Evolutionary conservation across 2,888 invertebrate genomes (phyloP), one percentile per base, ranked within the genome.

Genomic region (Cephonodes hylas): DNA sequence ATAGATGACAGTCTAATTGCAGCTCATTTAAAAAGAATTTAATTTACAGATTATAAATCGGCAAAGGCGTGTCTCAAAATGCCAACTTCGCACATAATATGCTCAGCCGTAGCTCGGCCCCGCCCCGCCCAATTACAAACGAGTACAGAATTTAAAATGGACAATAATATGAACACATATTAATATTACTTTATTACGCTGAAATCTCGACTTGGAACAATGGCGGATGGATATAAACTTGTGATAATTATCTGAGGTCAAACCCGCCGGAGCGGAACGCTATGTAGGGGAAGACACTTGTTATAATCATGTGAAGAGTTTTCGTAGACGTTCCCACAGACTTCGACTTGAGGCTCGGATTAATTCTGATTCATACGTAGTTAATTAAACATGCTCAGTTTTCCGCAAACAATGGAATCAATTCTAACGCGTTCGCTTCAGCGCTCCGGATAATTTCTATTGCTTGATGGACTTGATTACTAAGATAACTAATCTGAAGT

Each of bases 221-320:
- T 88, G 77, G 91, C 80, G 81, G 87, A 84, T 85, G 81, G 81
- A 76, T 83, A 86, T 87, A 87, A 85, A 85, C 80, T 84, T 83
- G 81, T 79, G 89, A 88, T 91, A 87, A 91, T 89, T 88, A 89
- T 90, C 86, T 80, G 86, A 88, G 91, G 90, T 90, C 89, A 83
- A 62, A 78, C 67, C 79, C 89, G 82, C 71, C 88, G 74, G 80
- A 73, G 86, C 87, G 86, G 89, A 91, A 91, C 90, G 87, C 78
- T 85, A 87, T 89, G 89, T 83, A 79, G 87, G 89, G 88, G 88
- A 85, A 84, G 81, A 77, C 80, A 77, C 82, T 82, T 82, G 85
- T 86, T 88, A 84, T 83, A 85, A 86, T 86, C 90, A 92, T 92
- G 91, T 90, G 91, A 92, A 91, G 91, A 92, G 71, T 80, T 88